phyloP scores from a whole-genome alignment of 2,797 vertebrate species.

The Gobionotothen gibberifrons region DNA sequence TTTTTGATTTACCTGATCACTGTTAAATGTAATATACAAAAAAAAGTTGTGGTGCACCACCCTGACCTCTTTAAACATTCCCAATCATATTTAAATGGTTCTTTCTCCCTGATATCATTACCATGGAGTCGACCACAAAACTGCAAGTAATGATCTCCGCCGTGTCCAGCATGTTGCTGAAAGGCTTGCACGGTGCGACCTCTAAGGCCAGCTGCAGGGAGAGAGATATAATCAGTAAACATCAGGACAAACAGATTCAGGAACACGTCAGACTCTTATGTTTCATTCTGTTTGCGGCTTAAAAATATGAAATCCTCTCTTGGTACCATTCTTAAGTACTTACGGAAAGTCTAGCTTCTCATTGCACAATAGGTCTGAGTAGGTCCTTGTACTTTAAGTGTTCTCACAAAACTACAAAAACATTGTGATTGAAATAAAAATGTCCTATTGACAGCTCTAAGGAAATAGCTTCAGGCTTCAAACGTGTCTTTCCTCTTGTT shows the following conservation, averaged over 20 bases:
- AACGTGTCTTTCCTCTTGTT: background rate
- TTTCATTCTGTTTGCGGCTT: background rate
- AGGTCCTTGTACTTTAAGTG: background rate
- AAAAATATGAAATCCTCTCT: background rate
- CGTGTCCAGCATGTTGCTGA: conserved; percentile 93
- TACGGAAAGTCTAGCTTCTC: no score
- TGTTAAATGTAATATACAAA: no score
- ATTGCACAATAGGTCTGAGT: background rate
- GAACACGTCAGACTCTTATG: background rate
- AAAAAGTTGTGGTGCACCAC: background rate
- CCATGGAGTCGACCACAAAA: conserved; percentile 92
- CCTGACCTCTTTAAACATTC: background rate
- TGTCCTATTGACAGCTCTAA: conserved; percentile 15
- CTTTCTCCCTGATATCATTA: conserved; percentile 69
- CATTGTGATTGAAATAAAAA: conserved; percentile 18
- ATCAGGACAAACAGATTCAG: background rate
- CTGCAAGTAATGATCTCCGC: conserved; percentile 90
- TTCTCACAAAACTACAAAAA: conserved; percentile 26
- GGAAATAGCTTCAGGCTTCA: conserved; percentile 25
- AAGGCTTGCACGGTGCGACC: conserved; percentile 92
- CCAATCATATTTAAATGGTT: background rate
- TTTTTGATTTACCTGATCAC: no score
- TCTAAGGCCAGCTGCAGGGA: conserved; percentile 86
- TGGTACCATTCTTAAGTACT: background rate
- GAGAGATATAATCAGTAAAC: conserved; percentile 13